Evolutionary conservation across 1,140 invertebrate genomes (phyloP).

Genomic region (Solenopsis fugax): DNA sequence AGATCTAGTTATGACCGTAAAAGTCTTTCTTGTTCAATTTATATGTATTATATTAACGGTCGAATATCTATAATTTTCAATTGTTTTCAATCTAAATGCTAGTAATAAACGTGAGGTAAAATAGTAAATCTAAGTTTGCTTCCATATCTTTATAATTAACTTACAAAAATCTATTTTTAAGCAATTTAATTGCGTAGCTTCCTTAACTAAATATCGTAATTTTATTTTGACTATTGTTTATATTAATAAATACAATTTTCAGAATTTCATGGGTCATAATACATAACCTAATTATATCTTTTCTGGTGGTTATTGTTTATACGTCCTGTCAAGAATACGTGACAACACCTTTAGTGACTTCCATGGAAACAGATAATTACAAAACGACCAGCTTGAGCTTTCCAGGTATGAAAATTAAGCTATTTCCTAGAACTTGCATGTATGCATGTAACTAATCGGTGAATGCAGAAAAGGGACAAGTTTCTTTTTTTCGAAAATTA

Average conservation of each 20-base stretch:
- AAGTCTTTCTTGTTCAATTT: too few species aligned
- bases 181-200: neutral
- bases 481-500: too few species aligned
- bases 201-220: neutral
- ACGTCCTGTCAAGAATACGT: conserved; percentile 64
- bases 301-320: conserved; percentile 69
- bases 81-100: too few species aligned
- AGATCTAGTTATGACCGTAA: too few species aligned
- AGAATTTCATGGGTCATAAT: conserved; percentile 78
- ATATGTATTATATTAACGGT: too few species aligned
- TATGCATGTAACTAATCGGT: too few species aligned
- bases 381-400: conserved; percentile 71
- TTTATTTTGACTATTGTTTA: neutral
- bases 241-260: conserved; percentile 33
- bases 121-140: too few species aligned
- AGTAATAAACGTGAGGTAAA: too few species aligned
- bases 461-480: too few species aligned
- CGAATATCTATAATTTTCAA: too few species aligned
- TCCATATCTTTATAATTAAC: too few species aligned
- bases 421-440: neutral
- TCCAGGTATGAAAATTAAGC: conserved; percentile 70
- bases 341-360: conserved; percentile 71
- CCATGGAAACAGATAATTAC: conserved; percentile 76
- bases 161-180: too few species aligned
- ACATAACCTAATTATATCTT: conserved; percentile 67